Evolutionary conservation across 2,797 vertebrate genomes (phyloP), one percentile per base, ranked within the genome.

Genomic region (Diceros bicornis): DNA sequence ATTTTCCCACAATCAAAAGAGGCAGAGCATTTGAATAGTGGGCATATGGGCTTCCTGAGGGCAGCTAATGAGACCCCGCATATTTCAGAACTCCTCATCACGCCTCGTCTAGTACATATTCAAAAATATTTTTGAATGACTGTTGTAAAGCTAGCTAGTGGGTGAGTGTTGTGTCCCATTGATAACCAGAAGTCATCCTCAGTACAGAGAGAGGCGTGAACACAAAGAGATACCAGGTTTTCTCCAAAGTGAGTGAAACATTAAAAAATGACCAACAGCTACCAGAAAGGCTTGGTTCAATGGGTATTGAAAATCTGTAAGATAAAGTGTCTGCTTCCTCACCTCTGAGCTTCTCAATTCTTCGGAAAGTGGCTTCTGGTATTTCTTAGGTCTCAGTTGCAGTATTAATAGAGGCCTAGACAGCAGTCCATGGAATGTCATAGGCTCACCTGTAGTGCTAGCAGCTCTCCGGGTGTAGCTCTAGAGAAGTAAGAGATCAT

Each of bases 401-500:
- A 37, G 21, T 13, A 13, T n/a, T 37, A 27, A 25, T 37, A 17
- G 74, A 69, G 8, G n/a, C 21, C 25, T 16, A 21, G 41, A 25
- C 18, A 71, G 34, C 32, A 7, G 9, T 18, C 20, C 0, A 0
- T 14, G 3, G 41, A 27, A 12, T 52, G 32, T 29, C 29, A 4
- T 13, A 52, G 32, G 44, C 66, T 83, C 8, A 13, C 34, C 17
- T 44, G 1, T 3, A n/a, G 52, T 44, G 37, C 47, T 2, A 23
- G 4, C 50, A n/a, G 16, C 25, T 68, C 4, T 25, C 59, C 0
- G 0, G 12, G 37, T 7, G 8, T 2, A 29, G 41, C 13, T 66
- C 50, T 2, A 6, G 3, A n/a, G 47, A 61, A 37, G 20, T 27
- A 50, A 59, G 50, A 66, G 16, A 44, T 23, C 27, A 4, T 75